Base-by-base conservation (phyloP, 1,140 invertebrate genomes). In the Pristionchus pacificus region DNA sequence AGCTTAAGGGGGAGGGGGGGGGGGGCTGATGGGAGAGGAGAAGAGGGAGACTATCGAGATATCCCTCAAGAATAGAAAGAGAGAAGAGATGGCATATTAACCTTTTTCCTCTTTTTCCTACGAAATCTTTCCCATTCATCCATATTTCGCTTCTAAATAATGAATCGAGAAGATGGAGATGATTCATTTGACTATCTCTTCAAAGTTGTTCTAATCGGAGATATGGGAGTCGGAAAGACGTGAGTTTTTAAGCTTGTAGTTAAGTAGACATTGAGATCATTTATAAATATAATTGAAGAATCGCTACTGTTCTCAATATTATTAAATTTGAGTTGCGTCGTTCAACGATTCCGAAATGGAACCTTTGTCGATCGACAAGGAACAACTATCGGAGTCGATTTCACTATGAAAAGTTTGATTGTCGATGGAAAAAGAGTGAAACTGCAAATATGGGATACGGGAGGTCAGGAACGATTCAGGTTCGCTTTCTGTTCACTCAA, bases 401-500 rank as follows among this genome's bases (percentile, higher is more conserved):
- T 95, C 86, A 94, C 92, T 70, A 95, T 95, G 92, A 95, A 95
- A 89, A 95, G 92, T 28, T 88, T 96, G 10, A 87, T 91, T 68
- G 89, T 96, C 61, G 93, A 95, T 86, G 91, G 91, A 19, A 95
- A 95, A 86, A 90, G 90, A 87, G 90, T 95, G 68, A 95, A 96
- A 89, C 88, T 98, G 71, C 91, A 93, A 88, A 92, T 93, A 80
- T 93, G 93, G 93, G 93, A 95, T 78, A 97, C 93, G 61, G 93
- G 93, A 14, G 93, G 93, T 0, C 92, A 94, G 84, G 93, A 95
- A 84, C 85, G 91, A 67, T 95, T 93, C 81, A 82, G 38, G 38
- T 49, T 49, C 19, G 38, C 6, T n/a, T n/a, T n/a, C n/a, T n/a
- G n/a, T n/a, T n/a, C n/a, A n/a, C n/a, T n/a, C n/a, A n/a, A n/a